Base-by-base conservation (phyloP, 2,888 invertebrate species). In the Digitonthophagus gazella region DNA sequence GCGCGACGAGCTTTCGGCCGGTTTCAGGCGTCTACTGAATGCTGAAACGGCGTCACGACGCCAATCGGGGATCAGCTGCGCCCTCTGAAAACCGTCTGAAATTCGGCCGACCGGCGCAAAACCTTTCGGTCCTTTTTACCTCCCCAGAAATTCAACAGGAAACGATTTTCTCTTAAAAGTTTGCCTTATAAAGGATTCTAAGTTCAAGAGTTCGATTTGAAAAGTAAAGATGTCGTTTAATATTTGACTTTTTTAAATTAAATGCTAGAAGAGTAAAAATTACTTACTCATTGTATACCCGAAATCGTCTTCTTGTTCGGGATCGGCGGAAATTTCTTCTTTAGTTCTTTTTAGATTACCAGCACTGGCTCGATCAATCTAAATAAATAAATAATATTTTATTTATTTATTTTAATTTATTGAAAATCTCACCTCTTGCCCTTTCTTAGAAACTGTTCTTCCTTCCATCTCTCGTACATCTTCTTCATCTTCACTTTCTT, bases 211-310 rank as follows among this genome's bases (percentile, higher is more conserved):
- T 44, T 44, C 28, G 11, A 44, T 44, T 44, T 44, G 11, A 6
- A 6, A 44, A 44, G 11, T 44, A 44, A 44, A 44, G 28, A 44
- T 44, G 28, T 44, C 28, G 28, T n/a, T n/a, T n/a, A n/a, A n/a
- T n/a, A n/a, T n/a, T n/a, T n/a, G n/a, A 44, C 6, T 63, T 15
- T 20, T 16, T 19, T 6, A 63, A 63, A 16, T 16, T 63, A 20
- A 19, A 20, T 19, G 44, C 5, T 64, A 8, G 6, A 28, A 16
- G n/a, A n/a, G n/a, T n/a, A 58, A 61, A 66, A 63, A 5, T 6
- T 68, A 90, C 93, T 92, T 86, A 96, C 96, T 91, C 80, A 86
- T 86, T n/a, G 97, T 97, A 84, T 97, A 97, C 68, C 96, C 97
- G 83, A 90, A 97, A 78, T 93, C 92, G 79, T 97, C 97, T 82